phyloP scores from a whole-genome alignment of 2,113 vertebrate genomes.

The Nannospalax galili region DNA sequence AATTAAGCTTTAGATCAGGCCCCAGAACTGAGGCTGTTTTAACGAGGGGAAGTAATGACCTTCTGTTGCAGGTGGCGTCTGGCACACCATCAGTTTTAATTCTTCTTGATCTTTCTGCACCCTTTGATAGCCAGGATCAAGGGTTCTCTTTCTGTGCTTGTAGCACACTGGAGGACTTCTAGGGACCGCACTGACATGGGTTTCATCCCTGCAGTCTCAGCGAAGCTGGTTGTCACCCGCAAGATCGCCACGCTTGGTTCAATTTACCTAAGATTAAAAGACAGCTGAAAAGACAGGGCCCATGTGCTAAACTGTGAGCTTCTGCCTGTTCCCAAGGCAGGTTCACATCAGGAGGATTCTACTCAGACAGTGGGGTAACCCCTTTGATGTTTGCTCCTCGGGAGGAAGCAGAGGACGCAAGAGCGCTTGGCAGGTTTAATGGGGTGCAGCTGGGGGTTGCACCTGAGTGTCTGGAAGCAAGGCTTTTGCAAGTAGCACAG shows the following conservation, averaged over 20 bases:
- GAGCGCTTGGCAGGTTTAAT: slow-evolving; percentile 73
- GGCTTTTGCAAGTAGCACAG: slow-evolving; percentile 16
- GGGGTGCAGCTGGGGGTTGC: neutral
- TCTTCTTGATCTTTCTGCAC: slow-evolving; percentile 90
- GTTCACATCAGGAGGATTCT: slow-evolving; percentile 76
- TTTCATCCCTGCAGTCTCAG: slow-evolving; percentile 85
- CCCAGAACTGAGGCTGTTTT: slow-evolving; percentile 86
- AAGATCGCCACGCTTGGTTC: slow-evolving; percentile 85
- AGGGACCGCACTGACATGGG: slow-evolving; percentile 85
- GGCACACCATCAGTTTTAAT: slow-evolving; percentile 89
- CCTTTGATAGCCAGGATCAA: slow-evolving; percentile 90
- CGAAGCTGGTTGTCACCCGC: slow-evolving; percentile 85
- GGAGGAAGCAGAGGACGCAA: slow-evolving; percentile 73
- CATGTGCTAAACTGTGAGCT: slow-evolving; percentile 75
- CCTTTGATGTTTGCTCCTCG: slow-evolving; percentile 83
- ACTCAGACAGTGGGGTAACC: slow-evolving; percentile 75
- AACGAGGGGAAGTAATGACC: slow-evolving; percentile 89
- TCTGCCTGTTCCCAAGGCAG: slow-evolving; percentile 83
- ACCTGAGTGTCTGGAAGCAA: neutral
- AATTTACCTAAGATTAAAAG: slow-evolving; percentile 91
- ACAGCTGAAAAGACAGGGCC: slow-evolving; percentile 81
- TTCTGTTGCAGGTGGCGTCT: slow-evolving; percentile 88
- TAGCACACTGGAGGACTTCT: slow-evolving; percentile 85
- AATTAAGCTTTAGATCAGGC: slow-evolving; percentile 89
- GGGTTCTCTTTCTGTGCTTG: slow-evolving; percentile 87